Evolutionary conservation across 1,140 invertebrate genomes (phyloP).

Genomic region (Drosophila truncata): DNA sequence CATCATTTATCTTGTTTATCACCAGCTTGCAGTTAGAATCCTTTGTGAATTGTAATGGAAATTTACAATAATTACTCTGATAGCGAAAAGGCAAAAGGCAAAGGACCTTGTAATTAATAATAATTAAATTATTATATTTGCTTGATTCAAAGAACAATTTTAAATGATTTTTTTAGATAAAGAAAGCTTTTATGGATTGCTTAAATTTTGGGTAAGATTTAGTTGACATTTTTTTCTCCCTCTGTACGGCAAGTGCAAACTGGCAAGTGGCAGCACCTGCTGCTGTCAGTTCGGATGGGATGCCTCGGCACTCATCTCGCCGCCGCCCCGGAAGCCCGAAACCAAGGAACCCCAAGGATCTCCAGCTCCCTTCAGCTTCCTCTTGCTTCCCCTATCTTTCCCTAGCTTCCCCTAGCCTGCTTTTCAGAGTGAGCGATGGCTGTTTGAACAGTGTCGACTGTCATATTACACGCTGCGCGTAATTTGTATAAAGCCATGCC

Average conservation of each 20-base stretch:
- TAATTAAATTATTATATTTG: too few species aligned
- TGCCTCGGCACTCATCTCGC: constrained; percentile 39
- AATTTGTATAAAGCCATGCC: constrained; percentile 57
- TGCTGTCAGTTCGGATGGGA: constrained; percentile 49
- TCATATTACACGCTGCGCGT: constrained; percentile 64
- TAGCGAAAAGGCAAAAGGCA: not conserved
- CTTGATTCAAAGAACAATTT: not conserved
- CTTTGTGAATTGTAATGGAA: not conserved
- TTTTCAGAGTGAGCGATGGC: constrained; percentile 59
- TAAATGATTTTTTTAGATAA: not conserved
- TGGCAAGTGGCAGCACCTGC: constrained; percentile 59
- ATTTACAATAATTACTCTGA: not conserved
- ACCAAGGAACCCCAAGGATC: not conserved
- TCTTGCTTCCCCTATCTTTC: not conserved
- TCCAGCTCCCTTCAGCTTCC: not conserved
- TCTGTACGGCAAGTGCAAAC: constrained; percentile 20
- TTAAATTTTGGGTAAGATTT: too few species aligned
- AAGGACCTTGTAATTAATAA: too few species aligned
- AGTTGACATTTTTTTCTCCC: constrained; percentile 1
- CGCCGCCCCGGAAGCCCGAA: not conserved
- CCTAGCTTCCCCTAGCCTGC: not conserved
- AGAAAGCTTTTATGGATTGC: not conserved
- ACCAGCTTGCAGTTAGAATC: not conserved
- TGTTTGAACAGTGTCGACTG: constrained; percentile 58
- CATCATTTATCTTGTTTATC: too few species aligned